Base-by-base conservation (phyloP, 2,797 vertebrate species). In the Hipposideros larvatus region DNA sequence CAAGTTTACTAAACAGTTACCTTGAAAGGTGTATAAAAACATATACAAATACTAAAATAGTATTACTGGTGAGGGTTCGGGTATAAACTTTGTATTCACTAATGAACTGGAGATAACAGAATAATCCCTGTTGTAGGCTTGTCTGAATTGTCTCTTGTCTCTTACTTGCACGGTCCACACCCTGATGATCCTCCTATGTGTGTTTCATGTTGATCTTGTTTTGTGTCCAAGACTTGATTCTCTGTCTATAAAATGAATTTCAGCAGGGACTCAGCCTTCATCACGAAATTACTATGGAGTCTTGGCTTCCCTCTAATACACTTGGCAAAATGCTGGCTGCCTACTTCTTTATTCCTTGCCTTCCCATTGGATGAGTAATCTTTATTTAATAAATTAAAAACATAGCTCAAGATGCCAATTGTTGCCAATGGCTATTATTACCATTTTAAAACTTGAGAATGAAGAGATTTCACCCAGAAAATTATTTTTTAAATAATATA, bases 351-450 rank as follows among this genome's bases (percentile, higher is more conserved):
- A 89, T 48, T 78, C 87, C 73, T 85, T 82, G 57, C 61, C 88
- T 91, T 88, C 73, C 88, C 31, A 24, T 11, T 7, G 4, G 61
- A 94, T 92, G 31, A 73, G 46, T 51, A 74, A 74, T 90, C 59
- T 90, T 85, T 90, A 90, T 85, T 90, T 88, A 90, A 41, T 78
- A 92, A 59, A 34, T 92, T 83, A 57, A 91, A 96, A 93, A 88
- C 82, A 90, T 7, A 92, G 51, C 82, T 92, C 24, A 63, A 83
- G 68, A 63, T 88, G 43, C 55, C 84, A 90, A 0, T 51, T 68
- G 61, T 51, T 90, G 61, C 73, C 80, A 87, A 4, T 70, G 70
- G 37, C 61, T 91, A 48, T 84, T 90, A 90, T 41, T 65, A 34
- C 65, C 48, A 46, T 15, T 97, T 87, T 85, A 87, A 90, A 96